Evolutionary conservation across 2,113 vertebrate genomes (phyloP).

Genomic region (Peromyscus californicus): DNA sequence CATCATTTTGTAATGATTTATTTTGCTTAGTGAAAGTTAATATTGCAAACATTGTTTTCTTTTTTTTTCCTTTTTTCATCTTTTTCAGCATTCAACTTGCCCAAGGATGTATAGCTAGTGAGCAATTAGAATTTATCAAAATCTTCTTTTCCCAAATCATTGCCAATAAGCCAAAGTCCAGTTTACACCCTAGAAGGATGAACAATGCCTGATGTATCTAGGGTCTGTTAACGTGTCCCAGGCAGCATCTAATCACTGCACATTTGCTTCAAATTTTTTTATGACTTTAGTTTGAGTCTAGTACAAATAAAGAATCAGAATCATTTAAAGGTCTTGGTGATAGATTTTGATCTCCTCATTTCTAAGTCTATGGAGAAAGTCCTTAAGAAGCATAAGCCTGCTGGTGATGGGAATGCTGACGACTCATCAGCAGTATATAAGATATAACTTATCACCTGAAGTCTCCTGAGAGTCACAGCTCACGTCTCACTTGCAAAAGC

Average conservation of each 20-base stretch:
- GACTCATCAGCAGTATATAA: not conserved
- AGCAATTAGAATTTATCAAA: not conserved
- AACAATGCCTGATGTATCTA: not conserved
- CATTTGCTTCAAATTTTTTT: not conserved
- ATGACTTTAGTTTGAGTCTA: not conserved
- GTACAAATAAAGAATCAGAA: constrained; percentile 19
- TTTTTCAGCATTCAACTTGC: not conserved
- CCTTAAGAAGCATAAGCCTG: not conserved
- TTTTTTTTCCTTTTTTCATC: not conserved
- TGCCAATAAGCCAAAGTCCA: not conserved
- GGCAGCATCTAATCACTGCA: not conserved
- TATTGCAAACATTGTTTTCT: not conserved
- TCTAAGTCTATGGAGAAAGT: not conserved
- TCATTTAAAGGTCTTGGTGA: not conserved
- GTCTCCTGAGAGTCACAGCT: not conserved
- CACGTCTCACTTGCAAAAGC: not conserved
- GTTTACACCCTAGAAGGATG: not conserved
- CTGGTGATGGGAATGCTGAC: not conserved
- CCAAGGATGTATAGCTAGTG: not conserved
- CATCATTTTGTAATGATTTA: not conserved
- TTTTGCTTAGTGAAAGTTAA: not conserved
- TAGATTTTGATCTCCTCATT: not conserved
- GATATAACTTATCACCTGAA: not conserved
- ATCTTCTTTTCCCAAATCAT: not conserved
- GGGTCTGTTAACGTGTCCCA: not conserved